These are phyloP conservation scores for Galbula dea DNA, from an alignment of 2,113 vertebrate genomes.

Conservation along the genomic window DNA sequence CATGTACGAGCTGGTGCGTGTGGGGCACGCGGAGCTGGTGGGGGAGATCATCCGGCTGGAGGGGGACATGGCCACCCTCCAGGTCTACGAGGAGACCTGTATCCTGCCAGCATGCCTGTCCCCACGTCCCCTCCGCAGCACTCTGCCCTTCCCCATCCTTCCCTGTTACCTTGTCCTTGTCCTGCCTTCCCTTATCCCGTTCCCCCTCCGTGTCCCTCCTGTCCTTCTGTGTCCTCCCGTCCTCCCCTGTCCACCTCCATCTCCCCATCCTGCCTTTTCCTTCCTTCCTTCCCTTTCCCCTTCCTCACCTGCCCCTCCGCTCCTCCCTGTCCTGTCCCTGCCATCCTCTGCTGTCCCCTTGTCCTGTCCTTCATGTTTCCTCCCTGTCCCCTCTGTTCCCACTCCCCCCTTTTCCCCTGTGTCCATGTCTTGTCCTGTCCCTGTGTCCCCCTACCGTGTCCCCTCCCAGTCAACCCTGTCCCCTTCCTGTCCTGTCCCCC, in stretches of 20 bases:
- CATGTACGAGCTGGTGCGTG: slow-evolving; percentile 62
- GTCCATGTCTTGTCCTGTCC: no score
- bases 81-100: slow-evolving; percentile 67
- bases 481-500: background rate
- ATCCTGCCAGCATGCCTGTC: background rate
- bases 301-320: background rate
- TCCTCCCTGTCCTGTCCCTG: no score
- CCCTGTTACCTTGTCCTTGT: no score
- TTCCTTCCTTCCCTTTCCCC: background rate
- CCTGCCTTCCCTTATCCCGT: no score
- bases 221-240: no score
- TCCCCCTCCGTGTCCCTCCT: background rate
- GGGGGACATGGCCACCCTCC: slow-evolving; percentile 54
- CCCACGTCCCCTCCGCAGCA: no score
- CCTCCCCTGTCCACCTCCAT: background rate
- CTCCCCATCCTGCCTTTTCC: background rate
- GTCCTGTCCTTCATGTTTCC: no score
- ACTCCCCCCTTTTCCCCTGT: background rate
- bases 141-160: background rate
- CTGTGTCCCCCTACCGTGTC: no score
- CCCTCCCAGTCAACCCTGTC: background rate
- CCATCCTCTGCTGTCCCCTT: no score
- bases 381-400: background rate
- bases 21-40: slow-evolving; percentile 52
- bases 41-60: slow-evolving; percentile 66